Conservation (phyloP, 2,888 invertebrate genomes). For the Incurvaria masculella region DNA sequence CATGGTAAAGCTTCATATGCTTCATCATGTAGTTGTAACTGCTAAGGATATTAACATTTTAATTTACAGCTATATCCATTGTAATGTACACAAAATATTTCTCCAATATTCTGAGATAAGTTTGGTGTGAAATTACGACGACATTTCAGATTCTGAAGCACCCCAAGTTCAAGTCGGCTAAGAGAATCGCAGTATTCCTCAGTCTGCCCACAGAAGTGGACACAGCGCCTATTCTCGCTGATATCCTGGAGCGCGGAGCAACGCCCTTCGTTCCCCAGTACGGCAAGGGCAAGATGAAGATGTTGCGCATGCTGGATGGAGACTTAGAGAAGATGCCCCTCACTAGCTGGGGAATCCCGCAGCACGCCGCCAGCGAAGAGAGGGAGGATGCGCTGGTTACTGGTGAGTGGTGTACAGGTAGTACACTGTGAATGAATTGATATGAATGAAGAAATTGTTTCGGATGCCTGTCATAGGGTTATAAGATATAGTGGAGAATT, state of each 20-base stretch:
- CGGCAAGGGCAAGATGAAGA: constrained; percentile 66
- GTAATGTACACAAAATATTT: no score
- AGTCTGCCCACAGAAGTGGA: constrained; percentile 18
- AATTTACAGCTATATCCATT: no score
- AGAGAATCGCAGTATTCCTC: constrained; percentile 17
- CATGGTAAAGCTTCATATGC: no score
- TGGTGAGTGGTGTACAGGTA: constrained; percentile 57
- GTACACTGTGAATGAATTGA: no score
- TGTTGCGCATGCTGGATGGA: constrained; percentile 68
- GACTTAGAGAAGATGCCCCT: constrained; percentile 70
- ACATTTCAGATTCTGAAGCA: constrained; percentile 15
- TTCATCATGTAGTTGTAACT: no score
- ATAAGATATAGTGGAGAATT: no score
- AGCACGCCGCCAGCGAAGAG: constrained; percentile 54
- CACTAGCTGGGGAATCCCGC: constrained; percentile 85
- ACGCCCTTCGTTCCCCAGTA: constrained; percentile 74
- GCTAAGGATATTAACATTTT: no score
- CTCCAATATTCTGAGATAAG: no score
- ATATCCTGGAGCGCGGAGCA: constrained; percentile 58
- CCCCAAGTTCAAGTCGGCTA: constrained; percentile 17
- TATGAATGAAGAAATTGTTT: no score
- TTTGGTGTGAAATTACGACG: not conserved
- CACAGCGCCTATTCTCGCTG: constrained; percentile 57
- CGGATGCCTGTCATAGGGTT: no score
- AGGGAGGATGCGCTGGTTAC: constrained; percentile 67